Conservation (phyloP, 2,113 vertebrate species). For the Cyphomyrus discorhynchus region DNA sequence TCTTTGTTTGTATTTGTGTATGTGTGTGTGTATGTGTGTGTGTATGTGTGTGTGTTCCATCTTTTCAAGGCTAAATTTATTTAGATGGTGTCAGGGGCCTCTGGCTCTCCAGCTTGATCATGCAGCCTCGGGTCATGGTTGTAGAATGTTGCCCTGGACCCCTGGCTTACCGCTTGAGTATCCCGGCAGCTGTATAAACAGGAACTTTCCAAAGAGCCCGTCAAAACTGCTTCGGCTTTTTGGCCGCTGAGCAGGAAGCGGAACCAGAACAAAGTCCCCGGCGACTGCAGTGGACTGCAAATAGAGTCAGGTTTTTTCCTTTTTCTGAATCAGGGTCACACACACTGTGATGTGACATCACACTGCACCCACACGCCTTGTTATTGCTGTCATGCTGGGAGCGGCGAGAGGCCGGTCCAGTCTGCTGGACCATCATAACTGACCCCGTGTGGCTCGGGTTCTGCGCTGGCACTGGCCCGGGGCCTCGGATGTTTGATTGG, state of each 20-base stretch:
- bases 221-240: neutral
- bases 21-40: neutral
- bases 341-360: neutral
- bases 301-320: neutral
- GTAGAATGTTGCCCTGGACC: neutral
- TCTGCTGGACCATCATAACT: neutral
- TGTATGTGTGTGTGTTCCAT: neutral
- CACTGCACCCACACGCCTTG: neutral
- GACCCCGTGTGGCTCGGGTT: neutral
- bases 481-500: neutral
- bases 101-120: neutral
- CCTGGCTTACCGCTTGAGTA: neutral
- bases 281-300: neutral
- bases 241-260: neutral
- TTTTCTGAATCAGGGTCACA: neutral
- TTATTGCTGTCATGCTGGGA: neutral
- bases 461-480: neutral
- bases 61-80: neutral
- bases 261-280: neutral
- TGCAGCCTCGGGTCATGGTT: neutral
- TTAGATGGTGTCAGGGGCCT: neutral
- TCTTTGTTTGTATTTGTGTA: neutral
- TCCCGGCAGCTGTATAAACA: neutral
- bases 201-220: neutral
- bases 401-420: neutral